phyloP scores from a whole-genome alignment of 2,888 invertebrate species.

The Agonopterix alstromeriana region DNA sequence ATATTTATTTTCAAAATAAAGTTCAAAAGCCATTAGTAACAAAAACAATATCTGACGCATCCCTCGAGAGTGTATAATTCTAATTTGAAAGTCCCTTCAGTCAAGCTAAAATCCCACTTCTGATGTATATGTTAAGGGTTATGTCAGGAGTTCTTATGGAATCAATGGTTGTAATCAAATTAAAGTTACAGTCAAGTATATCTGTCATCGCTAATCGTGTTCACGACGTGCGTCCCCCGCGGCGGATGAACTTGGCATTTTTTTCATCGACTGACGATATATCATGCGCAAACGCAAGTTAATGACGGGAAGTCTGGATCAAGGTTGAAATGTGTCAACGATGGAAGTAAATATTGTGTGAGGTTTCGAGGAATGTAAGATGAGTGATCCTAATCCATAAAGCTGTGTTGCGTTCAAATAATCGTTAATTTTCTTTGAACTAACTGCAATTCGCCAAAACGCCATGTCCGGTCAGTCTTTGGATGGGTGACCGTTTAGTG shows the following conservation, averaged over 20 bases:
- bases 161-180: conserved; percentile 39
- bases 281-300: conserved; percentile 12
- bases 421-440: neutral
- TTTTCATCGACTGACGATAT: conserved; percentile 6
- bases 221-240: conserved; percentile 12
- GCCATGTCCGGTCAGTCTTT: too few species aligned
- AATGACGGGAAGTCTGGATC: conserved; percentile 38
- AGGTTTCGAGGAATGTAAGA: too few species aligned
- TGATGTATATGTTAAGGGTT: too few species aligned
- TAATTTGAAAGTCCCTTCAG: too few species aligned
- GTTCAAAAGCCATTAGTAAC: too few species aligned
- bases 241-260: conserved; percentile 17
- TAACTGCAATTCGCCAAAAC: too few species aligned
- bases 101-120: too few species aligned
- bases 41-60: too few species aligned
- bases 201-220: conserved; percentile 48
- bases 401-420: neutral
- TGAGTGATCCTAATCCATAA: neutral
- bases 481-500: too few species aligned
- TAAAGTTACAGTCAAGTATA: conserved; percentile 44
- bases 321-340: conserved; percentile 12
- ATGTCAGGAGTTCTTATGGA: too few species aligned
- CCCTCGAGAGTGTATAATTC: neutral
- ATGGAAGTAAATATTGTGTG: neutral
- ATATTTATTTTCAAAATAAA: neutral